Base-by-base conservation (phyloP, 2,888 invertebrate species). In the Melanophora roralis region DNA sequence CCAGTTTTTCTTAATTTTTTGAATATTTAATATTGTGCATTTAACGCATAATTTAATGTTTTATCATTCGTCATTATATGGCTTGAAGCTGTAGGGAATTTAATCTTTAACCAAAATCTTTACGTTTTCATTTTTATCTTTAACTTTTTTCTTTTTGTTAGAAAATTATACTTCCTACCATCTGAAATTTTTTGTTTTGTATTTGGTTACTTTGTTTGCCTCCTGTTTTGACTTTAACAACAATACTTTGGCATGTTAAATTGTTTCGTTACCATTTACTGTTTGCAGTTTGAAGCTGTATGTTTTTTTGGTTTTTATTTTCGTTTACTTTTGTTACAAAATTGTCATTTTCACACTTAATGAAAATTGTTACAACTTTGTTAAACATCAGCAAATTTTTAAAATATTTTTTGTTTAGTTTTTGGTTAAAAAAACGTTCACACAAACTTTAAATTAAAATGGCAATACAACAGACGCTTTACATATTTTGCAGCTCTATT, bases 301-400 rank as follows among this genome's bases (percentile, higher is more conserved):
- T 73, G 55, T 49, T 57, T 27, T 69, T 34, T 53, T 51, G 21
- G n/a, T 40, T 38, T 60, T 45, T 23, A 7, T 16, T 49, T 49
- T 6, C 47, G 38, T 19, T 4, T 14, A 45, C 12, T 64, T 55
- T 16, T 57, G 43, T 57, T 73, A 68, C 67, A 49, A 68, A 79
- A 79, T 79, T 74, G 74, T 79, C 74, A 60, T 79, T 74, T 79
- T 79, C 74, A 60, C 78, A 79, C 78, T 79, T 74, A 74, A 74
- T 74, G 65, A 74, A 79, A 69, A 71, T 68, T 73, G 49, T 78
- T 68, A 73, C 60, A 74, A 79, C 78, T 79, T 71, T 74, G 69
- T 79, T 74, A 79, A 36, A 55, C 34, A n/a, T 65, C n/a, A 43
- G 3, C 12, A 45, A 60, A 45, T 51, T 32, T n/a, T 51, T 64